A percentile compares a stretch with the other conserved stretches of the same genome.
Evolutionary conservation across 2,113 vertebrate genomes (phyloP).

Genomic region (Arvicanthis niloticus): DNA sequence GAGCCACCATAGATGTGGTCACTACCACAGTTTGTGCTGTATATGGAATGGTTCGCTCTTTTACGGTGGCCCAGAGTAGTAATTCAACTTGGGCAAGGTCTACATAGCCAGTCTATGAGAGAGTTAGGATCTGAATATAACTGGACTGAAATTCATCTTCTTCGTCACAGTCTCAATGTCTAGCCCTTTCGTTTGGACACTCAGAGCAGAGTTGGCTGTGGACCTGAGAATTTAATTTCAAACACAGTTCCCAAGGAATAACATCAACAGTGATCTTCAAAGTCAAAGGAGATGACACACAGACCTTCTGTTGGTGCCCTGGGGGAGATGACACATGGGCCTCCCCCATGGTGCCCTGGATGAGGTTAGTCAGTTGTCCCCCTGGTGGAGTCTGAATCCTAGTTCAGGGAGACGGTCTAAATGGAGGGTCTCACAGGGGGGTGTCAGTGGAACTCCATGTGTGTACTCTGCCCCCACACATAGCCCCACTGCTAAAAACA

Average conservation of each 20-base stretch:
- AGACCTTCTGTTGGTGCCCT: too few species aligned
- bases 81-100: background rate
- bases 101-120: background rate
- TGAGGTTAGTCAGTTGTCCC: background rate
- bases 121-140: background rate
- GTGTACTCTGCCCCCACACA: background rate
- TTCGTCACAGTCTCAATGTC: background rate
- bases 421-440: accelerated
- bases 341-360: background rate
- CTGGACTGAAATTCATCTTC: background rate
- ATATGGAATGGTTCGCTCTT: background rate
- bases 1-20: accelerated
- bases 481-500: background rate
- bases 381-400: background rate
- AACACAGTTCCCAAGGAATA: background rate
- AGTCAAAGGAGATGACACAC: background rate
- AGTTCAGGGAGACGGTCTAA: background rate
- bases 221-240: background rate
- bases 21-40: background rate
- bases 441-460: too few species aligned
- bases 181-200: background rate
- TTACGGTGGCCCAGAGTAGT: background rate
- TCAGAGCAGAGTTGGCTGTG: background rate
- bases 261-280: background rate
- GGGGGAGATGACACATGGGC: too few species aligned